These are phyloP conservation scores for Lissocephala sabroskyi DNA, from an alignment of 2,888 invertebrate species.

Conservation along the genomic window DNA sequence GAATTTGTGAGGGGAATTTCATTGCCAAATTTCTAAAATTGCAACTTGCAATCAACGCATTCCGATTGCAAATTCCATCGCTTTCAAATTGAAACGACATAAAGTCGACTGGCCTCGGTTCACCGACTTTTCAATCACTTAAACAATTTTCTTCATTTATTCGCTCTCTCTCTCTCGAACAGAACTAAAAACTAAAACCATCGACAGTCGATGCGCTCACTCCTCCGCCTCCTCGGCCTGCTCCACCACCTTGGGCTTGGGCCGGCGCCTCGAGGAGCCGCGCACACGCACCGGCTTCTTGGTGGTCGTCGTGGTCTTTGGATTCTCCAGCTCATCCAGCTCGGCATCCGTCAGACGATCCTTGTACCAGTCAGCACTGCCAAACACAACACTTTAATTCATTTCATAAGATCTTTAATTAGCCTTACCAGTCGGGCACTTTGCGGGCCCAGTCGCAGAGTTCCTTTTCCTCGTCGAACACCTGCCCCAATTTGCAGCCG, in stretches of 20 bases:
- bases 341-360: constrained; percentile 86
- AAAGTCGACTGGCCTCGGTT: too few species aligned
- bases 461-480: constrained; percentile 85
- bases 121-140: too few species aligned
- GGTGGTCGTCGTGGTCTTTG: constrained; percentile 77
- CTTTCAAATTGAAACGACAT: too few species aligned
- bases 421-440: constrained; percentile 88
- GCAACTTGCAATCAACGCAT: too few species aligned
- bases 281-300: constrained; percentile 74
- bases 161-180: too few species aligned
- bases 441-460: constrained; percentile 90
- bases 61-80: too few species aligned
- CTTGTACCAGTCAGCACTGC: constrained; percentile 93
- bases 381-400: background rate
- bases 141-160: too few species aligned
- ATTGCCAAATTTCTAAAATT: too few species aligned
- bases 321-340: constrained; percentile 85
- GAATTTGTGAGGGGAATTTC: too few species aligned
- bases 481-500: constrained; percentile 91
- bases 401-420: background rate
- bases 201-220: constrained; percentile 28
- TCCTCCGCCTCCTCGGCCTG: constrained; percentile 32
- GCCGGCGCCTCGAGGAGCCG: constrained; percentile 69
- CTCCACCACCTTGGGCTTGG: constrained; percentile 44
- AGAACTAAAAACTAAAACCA: constrained; percentile 29